A percentile compares a stretch with the other conserved stretches of the same genome.
phyloP scores from a whole-genome alignment of 2,888 invertebrate genomes.

The Drosophila anomelani region DNA sequence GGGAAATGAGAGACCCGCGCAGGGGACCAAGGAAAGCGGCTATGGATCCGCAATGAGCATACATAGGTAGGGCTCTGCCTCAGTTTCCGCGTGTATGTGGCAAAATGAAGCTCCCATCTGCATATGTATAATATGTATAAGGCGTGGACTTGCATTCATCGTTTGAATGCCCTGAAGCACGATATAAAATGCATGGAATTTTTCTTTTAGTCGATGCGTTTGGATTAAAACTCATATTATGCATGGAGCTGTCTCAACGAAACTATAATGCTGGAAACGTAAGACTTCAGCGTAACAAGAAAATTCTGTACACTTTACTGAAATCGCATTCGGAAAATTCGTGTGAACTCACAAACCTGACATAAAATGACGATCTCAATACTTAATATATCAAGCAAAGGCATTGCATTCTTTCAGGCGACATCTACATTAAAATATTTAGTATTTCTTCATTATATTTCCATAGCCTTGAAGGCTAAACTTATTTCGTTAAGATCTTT shows the following conservation, averaged over 20 bases:
- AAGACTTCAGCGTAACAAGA: conserved; percentile 2
- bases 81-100: conserved; percentile 17
- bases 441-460: not conserved
- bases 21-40: conserved; percentile 14
- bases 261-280: conserved; percentile 24
- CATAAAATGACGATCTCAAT: not conserved
- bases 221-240: conserved; percentile 71
- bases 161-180: conserved; percentile 53
- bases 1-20: conserved; percentile 52
- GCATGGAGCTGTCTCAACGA: conserved; percentile 58
- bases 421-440: too few species aligned
- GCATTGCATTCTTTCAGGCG: conserved; percentile 1
- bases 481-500: conserved; percentile 4
- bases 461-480: conserved; percentile 1
- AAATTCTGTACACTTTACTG: conserved; percentile 1
- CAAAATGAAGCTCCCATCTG: conserved; percentile 59
- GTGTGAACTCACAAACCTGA: not conserved
- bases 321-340: not conserved
- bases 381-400: not conserved
- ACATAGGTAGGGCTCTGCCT: conserved; percentile 41
- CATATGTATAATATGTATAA: conserved; percentile 48
- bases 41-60: conserved; percentile 32
- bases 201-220: conserved; percentile 70
- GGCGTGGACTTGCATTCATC: conserved; percentile 15
- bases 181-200: conserved; percentile 79